Conservation (phyloP, 2,113 vertebrate species). For the Daphoenositta chrysoptera region DNA sequence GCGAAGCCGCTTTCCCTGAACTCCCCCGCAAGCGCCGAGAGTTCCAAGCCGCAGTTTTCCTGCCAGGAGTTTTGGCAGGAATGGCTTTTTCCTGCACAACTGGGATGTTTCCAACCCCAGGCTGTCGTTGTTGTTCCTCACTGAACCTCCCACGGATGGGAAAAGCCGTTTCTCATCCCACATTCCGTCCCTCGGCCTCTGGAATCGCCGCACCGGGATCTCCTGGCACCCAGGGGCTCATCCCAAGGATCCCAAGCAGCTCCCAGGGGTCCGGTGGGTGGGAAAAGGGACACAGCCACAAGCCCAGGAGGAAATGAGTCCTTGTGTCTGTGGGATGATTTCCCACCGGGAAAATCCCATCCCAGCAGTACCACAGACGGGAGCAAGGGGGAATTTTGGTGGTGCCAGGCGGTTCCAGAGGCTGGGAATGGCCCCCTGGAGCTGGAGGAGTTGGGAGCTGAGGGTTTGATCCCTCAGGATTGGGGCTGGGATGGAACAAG, state of each 20-base stretch:
- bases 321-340: background rate
- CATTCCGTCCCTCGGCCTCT: rapidly evolving
- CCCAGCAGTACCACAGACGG: background rate
- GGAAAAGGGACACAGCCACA: background rate
- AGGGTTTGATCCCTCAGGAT: background rate
- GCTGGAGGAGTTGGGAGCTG: background rate
- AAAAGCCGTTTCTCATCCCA: background rate
- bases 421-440: background rate
- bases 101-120: background rate
- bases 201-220: rapidly evolving
- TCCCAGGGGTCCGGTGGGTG: rapidly evolving
- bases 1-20: background rate
- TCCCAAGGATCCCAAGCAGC: rapidly evolving
- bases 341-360: background rate
- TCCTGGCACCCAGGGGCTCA: rapidly evolving
- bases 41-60: background rate
- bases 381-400: background rate
- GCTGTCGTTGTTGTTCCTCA: background rate
- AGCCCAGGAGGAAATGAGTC: rapidly evolving
- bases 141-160: background rate
- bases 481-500: rapidly evolving
- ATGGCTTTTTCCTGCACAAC: background rate
- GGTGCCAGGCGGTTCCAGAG: background rate
- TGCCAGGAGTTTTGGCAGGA: background rate
- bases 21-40: rapidly evolving